Conservation (phyloP, 2,888 invertebrate genomes). For the Meghimatium bilineatum region DNA sequence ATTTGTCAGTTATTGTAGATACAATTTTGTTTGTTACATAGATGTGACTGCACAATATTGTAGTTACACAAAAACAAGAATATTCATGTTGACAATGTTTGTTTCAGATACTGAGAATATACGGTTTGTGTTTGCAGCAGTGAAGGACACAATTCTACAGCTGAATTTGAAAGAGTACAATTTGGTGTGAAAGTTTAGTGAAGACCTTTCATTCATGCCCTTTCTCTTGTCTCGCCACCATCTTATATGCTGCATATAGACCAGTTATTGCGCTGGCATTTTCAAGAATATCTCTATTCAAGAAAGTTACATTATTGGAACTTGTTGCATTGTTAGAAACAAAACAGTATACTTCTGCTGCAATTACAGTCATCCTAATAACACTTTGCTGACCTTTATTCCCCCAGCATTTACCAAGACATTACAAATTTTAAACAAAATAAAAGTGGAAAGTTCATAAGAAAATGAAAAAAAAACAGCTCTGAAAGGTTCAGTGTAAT, state of each 20-base stretch:
- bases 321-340: not conserved
- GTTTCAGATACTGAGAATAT: conserved; percentile 99
- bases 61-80: not conserved
- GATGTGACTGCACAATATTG: not conserved
- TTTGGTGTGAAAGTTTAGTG: conserved; percentile 86
- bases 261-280: not conserved
- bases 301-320: conserved; percentile 3
- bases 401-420: no score
- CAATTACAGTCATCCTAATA: not conserved
- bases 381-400: no score
- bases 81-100: conserved; percentile 3
- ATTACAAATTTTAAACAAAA: no score
- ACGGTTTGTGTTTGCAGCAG: conserved; percentile 99
- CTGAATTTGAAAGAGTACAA: conserved; percentile 99
- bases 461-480: no score
- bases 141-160: conserved; percentile 99
- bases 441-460: no score
- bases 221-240: not conserved
- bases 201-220: not conserved
- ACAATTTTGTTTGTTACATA: not conserved
- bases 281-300: conserved; percentile 5
- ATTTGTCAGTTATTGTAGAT: no score
- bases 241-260: conserved; percentile 1
- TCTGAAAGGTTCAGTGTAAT: no score
- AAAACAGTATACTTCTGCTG: not conserved